Conservation (phyloP, 2,888 invertebrate species). For the Tenthredo amoena region DNA sequence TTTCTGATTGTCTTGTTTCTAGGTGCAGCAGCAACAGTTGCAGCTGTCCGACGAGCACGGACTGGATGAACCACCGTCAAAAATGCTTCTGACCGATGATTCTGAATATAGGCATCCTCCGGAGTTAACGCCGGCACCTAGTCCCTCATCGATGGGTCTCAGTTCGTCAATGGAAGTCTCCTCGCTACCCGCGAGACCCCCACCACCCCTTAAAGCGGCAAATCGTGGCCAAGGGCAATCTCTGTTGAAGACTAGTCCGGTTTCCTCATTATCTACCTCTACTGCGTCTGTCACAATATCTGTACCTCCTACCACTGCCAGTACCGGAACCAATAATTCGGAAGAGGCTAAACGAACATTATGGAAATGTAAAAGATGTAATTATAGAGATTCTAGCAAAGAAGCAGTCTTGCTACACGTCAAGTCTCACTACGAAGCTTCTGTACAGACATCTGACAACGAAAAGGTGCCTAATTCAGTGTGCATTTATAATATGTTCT, state of each 20-base stretch:
- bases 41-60: conserved; percentile 67
- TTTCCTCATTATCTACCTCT: conserved; percentile 55
- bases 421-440: conserved; percentile 81
- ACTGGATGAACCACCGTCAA: conserved; percentile 67
- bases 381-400: conserved; percentile 86
- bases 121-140: conserved; percentile 65
- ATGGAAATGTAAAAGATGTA: conserved; percentile 95
- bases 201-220: conserved; percentile 82
- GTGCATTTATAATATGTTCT: background rate
- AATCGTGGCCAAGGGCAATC: conserved; percentile 71
- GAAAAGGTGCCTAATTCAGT: conserved; percentile 59
- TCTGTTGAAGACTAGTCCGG: conserved; percentile 63
- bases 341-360: conserved; percentile 85
- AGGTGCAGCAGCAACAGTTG: conserved; percentile 65
- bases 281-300: conserved; percentile 58
- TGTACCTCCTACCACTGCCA: conserved; percentile 51
- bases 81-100: conserved; percentile 64
- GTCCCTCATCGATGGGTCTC: conserved; percentile 57
- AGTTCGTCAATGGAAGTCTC: conserved; percentile 61
- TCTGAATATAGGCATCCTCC: conserved; percentile 63
- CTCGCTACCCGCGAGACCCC: conserved; percentile 73
- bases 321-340: conserved; percentile 71
- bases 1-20: background rate
- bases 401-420: conserved; percentile 85
- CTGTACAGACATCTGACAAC: conserved; percentile 64